These are phyloP conservation scores for Dreissena polymorpha DNA, from an alignment of 1,140 invertebrate genomes.

Conservation along the genomic window DNA sequence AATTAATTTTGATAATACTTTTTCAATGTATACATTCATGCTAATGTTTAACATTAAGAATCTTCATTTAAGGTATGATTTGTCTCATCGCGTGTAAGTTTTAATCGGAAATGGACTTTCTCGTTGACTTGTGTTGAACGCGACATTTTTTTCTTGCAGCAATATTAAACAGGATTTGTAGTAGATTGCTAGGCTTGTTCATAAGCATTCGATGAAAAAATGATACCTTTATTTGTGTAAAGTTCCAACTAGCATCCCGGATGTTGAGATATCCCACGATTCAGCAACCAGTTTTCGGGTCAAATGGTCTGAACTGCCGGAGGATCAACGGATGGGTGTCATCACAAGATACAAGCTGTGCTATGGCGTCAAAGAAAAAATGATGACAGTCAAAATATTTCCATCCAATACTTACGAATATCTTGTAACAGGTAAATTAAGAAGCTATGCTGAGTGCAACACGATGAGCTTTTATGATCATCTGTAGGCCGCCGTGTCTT, in stretches of 20 bases:
- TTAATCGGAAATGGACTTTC: neutral
- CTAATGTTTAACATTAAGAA: neutral
- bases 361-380: slow-evolving; percentile 24
- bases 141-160: neutral
- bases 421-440: slow-evolving; percentile 42
- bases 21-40: neutral
- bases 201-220: neutral
- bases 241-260: slow-evolving; percentile 26
- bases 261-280: slow-evolving; percentile 32
- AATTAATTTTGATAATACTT: neutral
- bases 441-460: no score
- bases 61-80: neutral
- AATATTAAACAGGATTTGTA: neutral
- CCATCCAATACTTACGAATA: neutral
- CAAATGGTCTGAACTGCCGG: slow-evolving; percentile 25
- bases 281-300: slow-evolving; percentile 46
- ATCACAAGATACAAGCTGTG: slow-evolving; percentile 21
- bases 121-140: neutral
- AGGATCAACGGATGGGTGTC: slow-evolving; percentile 7
- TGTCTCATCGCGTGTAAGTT: neutral
- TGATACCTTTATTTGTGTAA: neutral
- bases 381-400: slow-evolving; percentile 6
- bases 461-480: neutral
- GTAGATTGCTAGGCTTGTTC: neutral
- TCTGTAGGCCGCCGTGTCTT: neutral